Conservation (phyloP, 2,888 invertebrate species). For the Hypercompe scribonia region DNA sequence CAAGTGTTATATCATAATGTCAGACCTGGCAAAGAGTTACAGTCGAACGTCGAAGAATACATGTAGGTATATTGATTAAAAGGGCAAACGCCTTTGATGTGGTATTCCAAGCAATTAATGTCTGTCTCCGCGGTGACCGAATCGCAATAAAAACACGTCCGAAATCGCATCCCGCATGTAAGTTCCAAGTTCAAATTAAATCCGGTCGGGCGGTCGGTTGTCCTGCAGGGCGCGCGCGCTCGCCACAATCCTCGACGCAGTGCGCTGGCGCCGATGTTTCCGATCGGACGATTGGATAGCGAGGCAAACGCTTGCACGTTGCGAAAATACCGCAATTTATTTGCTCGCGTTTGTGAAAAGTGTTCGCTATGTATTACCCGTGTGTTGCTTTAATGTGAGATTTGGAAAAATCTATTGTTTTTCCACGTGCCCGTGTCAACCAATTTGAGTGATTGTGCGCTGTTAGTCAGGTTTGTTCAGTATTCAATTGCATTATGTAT, state of each 20-base stretch:
- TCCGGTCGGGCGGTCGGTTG: conserved; percentile 53
- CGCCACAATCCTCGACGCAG: conserved; percentile 53
- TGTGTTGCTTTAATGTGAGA: conserved; percentile 46
- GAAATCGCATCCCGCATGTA: conserved; percentile 72
- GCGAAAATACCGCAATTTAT: conserved; percentile 63
- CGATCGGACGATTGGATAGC: conserved; percentile 75
- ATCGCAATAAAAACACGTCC: conserved; percentile 72
- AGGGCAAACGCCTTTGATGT: conserved; percentile 66
- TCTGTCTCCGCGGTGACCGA: conserved; percentile 61
- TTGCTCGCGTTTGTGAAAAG: conserved; percentile 46
- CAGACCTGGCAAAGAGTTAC: not conserved
- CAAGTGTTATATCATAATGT: not conserved
- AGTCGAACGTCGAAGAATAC: not conserved
- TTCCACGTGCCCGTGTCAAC: conserved; percentile 35
- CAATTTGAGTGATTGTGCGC: conserved; percentile 57
- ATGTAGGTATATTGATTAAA: conserved; percentile 28
- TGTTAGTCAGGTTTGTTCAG: conserved; percentile 52
- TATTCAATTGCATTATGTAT: conserved; percentile 53
- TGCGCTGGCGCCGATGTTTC: conserved; percentile 76
- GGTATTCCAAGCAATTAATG: conserved; percentile 73
- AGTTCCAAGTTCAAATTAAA: conserved; percentile 78
- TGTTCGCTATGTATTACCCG: conserved; percentile 49
- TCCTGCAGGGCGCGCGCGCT: conserved; percentile 56
- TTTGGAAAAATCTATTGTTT: conserved; percentile 29
- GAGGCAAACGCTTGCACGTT: conserved; percentile 61